phyloP scores from a whole-genome alignment of 2,113 vertebrate species.

The Melanocharis versteri region DNA sequence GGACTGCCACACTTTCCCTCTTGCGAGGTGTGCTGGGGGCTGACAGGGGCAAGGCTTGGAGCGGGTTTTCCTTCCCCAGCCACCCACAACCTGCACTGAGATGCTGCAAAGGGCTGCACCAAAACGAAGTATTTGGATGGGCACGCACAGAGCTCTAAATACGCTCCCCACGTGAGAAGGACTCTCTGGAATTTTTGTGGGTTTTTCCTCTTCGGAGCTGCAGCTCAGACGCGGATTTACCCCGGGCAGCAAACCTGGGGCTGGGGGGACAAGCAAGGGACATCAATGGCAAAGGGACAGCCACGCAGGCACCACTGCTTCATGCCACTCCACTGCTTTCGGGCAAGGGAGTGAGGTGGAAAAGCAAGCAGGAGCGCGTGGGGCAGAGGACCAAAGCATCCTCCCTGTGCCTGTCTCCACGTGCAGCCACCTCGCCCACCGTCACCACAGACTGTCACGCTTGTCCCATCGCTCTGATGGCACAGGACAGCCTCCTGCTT shows the following conservation, averaged over 20 bases:
- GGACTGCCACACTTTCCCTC: not conserved
- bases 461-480: not conserved
- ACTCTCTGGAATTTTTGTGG: not conserved
- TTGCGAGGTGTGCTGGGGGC: accelerated
- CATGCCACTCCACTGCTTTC: not conserved
- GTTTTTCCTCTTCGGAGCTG: not conserved
- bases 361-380: not conserved
- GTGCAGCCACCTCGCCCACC: not conserved
- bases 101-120: not conserved
- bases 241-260: not conserved
- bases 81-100: not conserved
- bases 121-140: not conserved
- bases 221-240: not conserved
- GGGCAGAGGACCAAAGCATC: not conserved
- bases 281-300: not conserved
- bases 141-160: accelerated
- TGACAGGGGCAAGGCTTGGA: not conserved
- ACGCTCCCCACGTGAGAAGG: accelerated
- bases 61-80: not conserved
- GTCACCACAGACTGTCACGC: not conserved
- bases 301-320: accelerated
- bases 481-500: not conserved
- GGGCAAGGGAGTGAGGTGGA: not conserved
- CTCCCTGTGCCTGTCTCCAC: not conserved
- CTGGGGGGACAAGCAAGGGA: not conserved